Percentiles rank a stretch among this genome's conserved stretches.
Evolutionary conservation across 1,140 invertebrate species (phyloP).

Genomic region (Drosophila bocqueti): DNA sequence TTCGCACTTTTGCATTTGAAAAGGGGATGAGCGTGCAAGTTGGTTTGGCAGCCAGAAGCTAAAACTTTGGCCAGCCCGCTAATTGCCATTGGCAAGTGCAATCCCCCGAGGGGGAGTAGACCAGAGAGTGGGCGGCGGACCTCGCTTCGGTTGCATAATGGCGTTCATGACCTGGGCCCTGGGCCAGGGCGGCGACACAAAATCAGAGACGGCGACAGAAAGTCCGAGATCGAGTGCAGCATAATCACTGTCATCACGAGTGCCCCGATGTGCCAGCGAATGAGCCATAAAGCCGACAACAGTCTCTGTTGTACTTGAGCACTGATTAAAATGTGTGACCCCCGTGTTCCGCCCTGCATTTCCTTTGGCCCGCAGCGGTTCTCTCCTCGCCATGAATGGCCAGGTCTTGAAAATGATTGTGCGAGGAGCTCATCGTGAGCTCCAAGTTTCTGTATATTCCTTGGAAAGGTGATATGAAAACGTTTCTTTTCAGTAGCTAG

Average conservation of each 20-base stretch:
- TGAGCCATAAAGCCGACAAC: slow-evolving; percentile 59
- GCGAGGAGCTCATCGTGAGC: slow-evolving; percentile 13
- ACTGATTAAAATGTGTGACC: slow-evolving; percentile 76
- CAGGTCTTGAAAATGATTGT: slow-evolving; percentile 28
- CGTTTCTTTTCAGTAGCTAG: too few species aligned
- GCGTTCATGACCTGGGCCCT: slow-evolving; percentile 78
- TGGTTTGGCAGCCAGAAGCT: slow-evolving; percentile 52
- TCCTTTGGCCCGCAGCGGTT: slow-evolving; percentile 6
- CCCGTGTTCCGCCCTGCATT: slow-evolving; percentile 15
- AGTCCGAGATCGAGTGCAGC: slow-evolving; percentile 41
- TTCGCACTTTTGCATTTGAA: slow-evolving; percentile 47
- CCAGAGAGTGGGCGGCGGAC: slow-evolving; percentile 37
- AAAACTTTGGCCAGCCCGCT: slow-evolving; percentile 62
- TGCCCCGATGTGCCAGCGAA: slow-evolving; percentile 39
- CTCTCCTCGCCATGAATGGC: slow-evolving; percentile 43
- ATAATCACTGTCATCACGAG: slow-evolving; percentile 64
- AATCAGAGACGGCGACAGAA: slow-evolving; percentile 46
- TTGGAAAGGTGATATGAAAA: background rate
- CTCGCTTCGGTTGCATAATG: slow-evolving; percentile 58
- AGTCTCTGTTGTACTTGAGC: slow-evolving; percentile 72
- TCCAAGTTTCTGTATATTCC: background rate
- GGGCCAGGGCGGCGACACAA: slow-evolving; percentile 48
- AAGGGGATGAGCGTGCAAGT: slow-evolving; percentile 50
- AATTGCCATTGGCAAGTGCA: slow-evolving; percentile 58
- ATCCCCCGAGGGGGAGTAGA: slow-evolving; percentile 7